Evolutionary conservation across 2,888 invertebrate species (phyloP).

Genomic region (Junonia oenone): DNA sequence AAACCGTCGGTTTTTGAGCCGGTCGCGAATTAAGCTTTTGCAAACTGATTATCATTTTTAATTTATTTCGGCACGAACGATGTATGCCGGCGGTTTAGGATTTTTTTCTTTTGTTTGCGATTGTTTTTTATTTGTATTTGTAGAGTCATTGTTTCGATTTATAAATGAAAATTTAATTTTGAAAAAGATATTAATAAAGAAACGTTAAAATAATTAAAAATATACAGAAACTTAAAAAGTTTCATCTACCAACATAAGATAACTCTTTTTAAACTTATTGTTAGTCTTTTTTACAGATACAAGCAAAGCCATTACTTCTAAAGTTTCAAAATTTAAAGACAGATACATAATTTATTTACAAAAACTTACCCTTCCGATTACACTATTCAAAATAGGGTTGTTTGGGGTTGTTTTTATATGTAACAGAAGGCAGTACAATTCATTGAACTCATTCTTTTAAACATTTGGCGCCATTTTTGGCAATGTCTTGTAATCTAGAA

Average conservation of each 20-base stretch:
- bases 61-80: constrained; percentile 50
- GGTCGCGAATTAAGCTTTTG: constrained; percentile 51
- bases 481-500: too few species aligned
- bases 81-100: constrained; percentile 14
- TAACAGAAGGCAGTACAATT: not conserved
- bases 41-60: constrained; percentile 54
- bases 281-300: too few species aligned
- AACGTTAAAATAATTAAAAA: too few species aligned
- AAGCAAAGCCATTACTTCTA: too few species aligned
- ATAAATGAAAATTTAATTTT: not conserved
- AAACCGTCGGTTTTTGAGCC: constrained; percentile 39
- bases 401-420: not conserved
- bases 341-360: not conserved
- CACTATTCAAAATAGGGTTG: not conserved
- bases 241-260: not conserved
- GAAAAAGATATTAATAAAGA: not conserved
- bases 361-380: not conserved
- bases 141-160: not conserved
- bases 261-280: too few species aligned
- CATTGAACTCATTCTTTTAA: not conserved
- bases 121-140: constrained; percentile 1
- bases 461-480: not conserved
- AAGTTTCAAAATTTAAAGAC: not conserved
- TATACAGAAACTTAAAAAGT: too few species aligned
- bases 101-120: constrained; percentile 1